Evolutionary conservation across 2,113 vertebrate species (phyloP), one percentile per base, ranked within the genome.

Genomic region (Dasypus novemcinctus): DNA sequence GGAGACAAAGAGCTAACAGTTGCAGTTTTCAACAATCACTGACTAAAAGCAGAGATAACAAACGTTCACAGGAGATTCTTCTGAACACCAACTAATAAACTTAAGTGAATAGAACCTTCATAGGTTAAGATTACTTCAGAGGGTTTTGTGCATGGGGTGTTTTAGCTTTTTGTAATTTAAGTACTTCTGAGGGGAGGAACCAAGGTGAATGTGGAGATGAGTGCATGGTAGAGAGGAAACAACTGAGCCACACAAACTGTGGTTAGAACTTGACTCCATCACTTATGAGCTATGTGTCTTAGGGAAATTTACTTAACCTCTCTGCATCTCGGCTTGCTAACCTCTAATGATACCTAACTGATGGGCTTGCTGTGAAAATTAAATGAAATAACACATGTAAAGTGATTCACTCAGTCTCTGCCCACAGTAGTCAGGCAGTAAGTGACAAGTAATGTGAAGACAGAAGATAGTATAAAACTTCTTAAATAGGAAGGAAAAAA

Each of bases 41-140:
- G 64, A 69, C 41, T 36, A 80, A 96, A 96, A 96, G 87, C 81
- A 94, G 61, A 95, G 93, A 93, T 64, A 94, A 66, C 4, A 76
- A 46, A 43, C 3, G 14, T 72, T 66, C 43, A 2, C 63, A 71
- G 71, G 27, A 83, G 38, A 41, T 1, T 71, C 29, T 83, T 63
- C 84, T 76, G 49, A 76, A 57, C 95, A 49, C 59, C 49, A 49
- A 1, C 49, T 69, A 85, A 90, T 17, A 74, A 96, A 63, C 86
- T 2, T 78, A 71, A 86, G 20, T 15, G 57, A 88, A 43, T 1
- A 41, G 88, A 96, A 71, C 11, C n/a, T 66, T 86, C 54, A 43
- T 13, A 76, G 9, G 69, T 68, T 71, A 86, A 89, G 75, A 83
- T 20, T 82, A 36, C 79, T 76, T 82, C 33, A 43, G 38, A 78